phyloP scores from a whole-genome alignment of 2,888 invertebrate genomes.

The Nyleta sp. region DNA sequence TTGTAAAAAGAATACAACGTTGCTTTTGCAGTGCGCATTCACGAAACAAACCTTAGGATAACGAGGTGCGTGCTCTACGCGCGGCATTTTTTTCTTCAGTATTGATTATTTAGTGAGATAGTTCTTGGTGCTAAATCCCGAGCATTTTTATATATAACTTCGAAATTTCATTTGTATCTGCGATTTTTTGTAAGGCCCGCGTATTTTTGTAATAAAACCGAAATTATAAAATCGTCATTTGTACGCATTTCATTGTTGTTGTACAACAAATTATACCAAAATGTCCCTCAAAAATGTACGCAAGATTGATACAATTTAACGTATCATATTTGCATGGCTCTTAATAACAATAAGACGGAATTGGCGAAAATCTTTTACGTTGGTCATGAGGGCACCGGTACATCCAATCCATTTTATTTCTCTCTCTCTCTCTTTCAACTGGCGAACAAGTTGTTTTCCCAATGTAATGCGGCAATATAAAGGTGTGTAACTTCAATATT shows the following conservation, averaged over 20 bases:
- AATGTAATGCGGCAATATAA: neutral
- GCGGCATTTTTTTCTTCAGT: constrained; percentile 43
- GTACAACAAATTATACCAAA: no score
- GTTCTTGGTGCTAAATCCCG: constrained; percentile 37
- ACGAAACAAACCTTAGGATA: constrained; percentile 14
- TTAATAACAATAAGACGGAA: no score
- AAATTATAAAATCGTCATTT: no score
- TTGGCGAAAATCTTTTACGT: no score
- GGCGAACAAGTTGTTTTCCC: neutral
- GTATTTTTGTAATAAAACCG: constrained; percentile 53
- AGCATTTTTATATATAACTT: constrained; percentile 37
- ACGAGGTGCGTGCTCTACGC: neutral
- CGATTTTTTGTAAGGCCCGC: constrained; percentile 23
- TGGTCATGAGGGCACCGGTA: no score
- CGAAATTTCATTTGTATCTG: constrained; percentile 30
- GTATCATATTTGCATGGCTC: no score
- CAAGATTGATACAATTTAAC: no score
- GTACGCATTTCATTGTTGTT: no score
- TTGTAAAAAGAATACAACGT: no score
- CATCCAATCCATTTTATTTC: no score
- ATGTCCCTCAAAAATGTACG: no score
- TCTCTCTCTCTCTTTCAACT: constrained; percentile 14
- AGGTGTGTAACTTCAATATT: constrained; percentile 9
- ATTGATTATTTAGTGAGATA: constrained; percentile 55
- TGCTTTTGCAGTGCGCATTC: neutral